Conservation (phyloP, 35 echinoderm and acorn worm genomes). For the Lytechinus pictus region DNA sequence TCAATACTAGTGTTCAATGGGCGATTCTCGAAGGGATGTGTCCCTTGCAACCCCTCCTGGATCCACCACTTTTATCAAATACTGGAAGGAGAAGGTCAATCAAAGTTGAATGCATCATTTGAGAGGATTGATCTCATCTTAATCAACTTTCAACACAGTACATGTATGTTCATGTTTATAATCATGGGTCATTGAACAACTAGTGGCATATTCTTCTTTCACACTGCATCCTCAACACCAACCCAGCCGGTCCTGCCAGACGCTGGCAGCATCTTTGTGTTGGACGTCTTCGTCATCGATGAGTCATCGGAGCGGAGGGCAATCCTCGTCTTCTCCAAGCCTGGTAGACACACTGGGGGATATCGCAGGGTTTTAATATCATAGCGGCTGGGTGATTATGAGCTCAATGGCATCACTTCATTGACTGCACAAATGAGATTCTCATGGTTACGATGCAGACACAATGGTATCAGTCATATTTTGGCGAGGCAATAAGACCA, state of each 20-base stretch:
- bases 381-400: background rate
- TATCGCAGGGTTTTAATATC: background rate
- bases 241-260: background rate
- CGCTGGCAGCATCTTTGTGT: constrained; percentile 23
- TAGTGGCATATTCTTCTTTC: background rate
- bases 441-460: background rate
- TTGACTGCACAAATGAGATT: background rate
- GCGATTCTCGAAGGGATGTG: no score
- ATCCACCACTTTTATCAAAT: no score
- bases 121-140: no score
- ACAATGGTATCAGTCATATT: background rate
- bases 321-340: background rate
- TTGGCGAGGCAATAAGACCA: no score
- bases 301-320: background rate
- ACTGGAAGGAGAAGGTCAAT: no score
- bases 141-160: no score
- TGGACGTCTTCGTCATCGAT: constrained; percentile 22
- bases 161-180: no score
- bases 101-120: no score
- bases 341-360: constrained; percentile 3
- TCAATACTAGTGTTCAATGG: no score
- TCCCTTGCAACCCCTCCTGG: no score
- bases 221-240: background rate
- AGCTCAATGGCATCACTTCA: background rate
- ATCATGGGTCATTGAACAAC: no score